These are phyloP conservation scores for Pristionchus entomophagus DNA, from an alignment of 2,888 invertebrate genomes.

Conservation along the genomic window DNA sequence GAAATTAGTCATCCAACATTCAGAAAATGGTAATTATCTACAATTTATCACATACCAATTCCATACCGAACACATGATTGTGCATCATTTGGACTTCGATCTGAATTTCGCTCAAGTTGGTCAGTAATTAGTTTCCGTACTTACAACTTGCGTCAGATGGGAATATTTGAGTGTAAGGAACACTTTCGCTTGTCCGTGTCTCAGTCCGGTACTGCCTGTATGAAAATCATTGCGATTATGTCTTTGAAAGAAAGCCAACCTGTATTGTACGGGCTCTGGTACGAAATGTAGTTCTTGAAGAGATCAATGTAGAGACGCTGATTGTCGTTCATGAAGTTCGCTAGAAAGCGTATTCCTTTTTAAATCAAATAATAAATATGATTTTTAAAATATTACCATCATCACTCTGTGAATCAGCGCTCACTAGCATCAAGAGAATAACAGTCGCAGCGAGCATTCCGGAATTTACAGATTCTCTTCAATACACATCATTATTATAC, in stretches of 20 bases:
- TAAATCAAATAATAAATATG: too few species aligned
- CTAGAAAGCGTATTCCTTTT: background rate
- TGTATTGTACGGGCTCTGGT: background rate
- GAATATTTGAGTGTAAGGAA: background rate
- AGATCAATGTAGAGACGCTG: background rate
- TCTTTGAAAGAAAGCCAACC: background rate
- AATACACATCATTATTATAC: too few species aligned
- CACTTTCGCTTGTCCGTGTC: background rate
- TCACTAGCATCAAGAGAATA: background rate
- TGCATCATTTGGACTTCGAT: slow-evolving; percentile 1
- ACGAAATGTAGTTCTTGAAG: background rate
- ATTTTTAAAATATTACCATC: background rate
- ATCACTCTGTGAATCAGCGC: background rate
- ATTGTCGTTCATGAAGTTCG: background rate
- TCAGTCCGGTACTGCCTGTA: too few species aligned
- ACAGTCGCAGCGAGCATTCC: too few species aligned
- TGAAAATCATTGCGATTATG: too few species aligned
- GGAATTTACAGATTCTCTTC: too few species aligned
- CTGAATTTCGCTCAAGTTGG: too few species aligned
- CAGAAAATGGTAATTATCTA: background rate
- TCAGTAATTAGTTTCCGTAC: too few species aligned
- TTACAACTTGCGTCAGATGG: slow-evolving; percentile 21
- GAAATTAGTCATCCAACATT: background rate
- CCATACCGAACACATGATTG: background rate
- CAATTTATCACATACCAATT: background rate